phyloP scores from a whole-genome alignment of 1,140 invertebrate species.

The Lordiphosa stackelbergi region DNA sequence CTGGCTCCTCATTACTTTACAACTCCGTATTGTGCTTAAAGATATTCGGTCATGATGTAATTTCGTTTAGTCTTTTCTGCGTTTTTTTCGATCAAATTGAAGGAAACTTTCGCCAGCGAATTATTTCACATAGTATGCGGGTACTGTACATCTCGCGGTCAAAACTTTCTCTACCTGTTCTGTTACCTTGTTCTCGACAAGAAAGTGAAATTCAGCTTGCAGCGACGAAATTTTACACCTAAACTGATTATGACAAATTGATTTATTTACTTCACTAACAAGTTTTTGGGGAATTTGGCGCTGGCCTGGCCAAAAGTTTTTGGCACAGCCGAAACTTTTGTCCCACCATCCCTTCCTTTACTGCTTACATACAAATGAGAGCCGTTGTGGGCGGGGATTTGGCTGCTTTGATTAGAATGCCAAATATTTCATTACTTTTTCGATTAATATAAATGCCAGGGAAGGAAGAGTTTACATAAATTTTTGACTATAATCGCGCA shows the following conservation, averaged over 20 bases:
- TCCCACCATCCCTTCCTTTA: too few relatives aligned
- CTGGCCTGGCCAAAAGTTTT: conserved; percentile 56
- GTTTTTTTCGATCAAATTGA: too few relatives aligned
- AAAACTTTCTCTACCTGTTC: not conserved
- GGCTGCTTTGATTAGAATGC: conserved; percentile 49
- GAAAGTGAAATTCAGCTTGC: conserved; percentile 64
- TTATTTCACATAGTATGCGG: too few relatives aligned
- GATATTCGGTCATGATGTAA: too few relatives aligned
- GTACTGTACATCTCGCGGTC: not conserved
- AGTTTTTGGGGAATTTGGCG: conserved; percentile 66
- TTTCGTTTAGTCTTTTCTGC: too few relatives aligned
- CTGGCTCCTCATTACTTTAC: too few relatives aligned
- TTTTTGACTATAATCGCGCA: conserved; percentile 60
- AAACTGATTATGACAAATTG: conserved; percentile 77
- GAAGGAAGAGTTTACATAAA: conserved; percentile 32
- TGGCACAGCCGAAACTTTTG: conserved; percentile 53
- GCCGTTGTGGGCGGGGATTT: conserved; percentile 23
- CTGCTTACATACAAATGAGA: conserved; percentile 51
- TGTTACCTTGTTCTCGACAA: conserved; percentile 21
- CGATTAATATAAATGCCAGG: conserved; percentile 63
- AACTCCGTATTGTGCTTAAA: too few relatives aligned
- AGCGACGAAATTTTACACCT: conserved; percentile 71
- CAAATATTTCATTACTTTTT: conserved; percentile 60
- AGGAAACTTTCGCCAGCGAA: too few relatives aligned
- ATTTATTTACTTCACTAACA: conserved; percentile 77